These are phyloP conservation scores for Carapus acus DNA, from an alignment of 2,797 vertebrate species.

Conservation along the genomic window DNA sequence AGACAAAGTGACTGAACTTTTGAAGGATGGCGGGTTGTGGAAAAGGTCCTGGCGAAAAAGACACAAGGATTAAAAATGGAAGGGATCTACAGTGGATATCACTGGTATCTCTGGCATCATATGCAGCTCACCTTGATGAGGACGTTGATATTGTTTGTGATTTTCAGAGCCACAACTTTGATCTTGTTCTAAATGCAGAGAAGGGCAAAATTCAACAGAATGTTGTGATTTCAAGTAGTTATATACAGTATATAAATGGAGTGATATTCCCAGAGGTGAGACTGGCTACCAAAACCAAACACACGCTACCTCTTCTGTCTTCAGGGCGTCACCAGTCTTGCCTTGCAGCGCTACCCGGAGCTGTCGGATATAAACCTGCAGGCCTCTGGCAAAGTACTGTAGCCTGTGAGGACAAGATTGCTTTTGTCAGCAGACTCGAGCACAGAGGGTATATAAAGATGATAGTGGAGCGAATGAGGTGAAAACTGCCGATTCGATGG, in stretches of 20 bases:
- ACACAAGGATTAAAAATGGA: neutral
- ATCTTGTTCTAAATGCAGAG: constrained; percentile 88
- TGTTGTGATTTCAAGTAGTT: neutral
- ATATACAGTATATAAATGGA: no score
- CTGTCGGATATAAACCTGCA: constrained; percentile 96
- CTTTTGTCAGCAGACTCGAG: no score
- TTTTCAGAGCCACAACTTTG: constrained; percentile 98
- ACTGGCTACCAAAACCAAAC: neutral
- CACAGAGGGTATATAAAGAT: no score
- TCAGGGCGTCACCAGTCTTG: constrained; percentile 94
- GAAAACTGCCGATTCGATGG: no score
- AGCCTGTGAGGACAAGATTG: constrained; percentile 76
- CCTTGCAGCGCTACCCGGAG: constrained; percentile 94
- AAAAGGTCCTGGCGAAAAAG: constrained; percentile 88
- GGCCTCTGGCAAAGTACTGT: constrained; percentile 94
- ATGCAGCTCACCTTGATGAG: constrained; percentile 85
- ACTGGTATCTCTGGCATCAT: neutral
- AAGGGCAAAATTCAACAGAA: neutral
- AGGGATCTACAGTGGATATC: no score
- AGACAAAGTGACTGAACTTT: constrained; percentile 94
- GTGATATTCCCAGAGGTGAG: no score
- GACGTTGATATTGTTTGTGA: constrained; percentile 98
- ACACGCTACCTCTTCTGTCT: constrained; percentile 88
- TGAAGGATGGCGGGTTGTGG: constrained; percentile 98
- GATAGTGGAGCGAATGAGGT: neutral